These are phyloP conservation scores for Drosophila baimaii DNA, from an alignment of 1,140 invertebrate species.

Conservation along the genomic window DNA sequence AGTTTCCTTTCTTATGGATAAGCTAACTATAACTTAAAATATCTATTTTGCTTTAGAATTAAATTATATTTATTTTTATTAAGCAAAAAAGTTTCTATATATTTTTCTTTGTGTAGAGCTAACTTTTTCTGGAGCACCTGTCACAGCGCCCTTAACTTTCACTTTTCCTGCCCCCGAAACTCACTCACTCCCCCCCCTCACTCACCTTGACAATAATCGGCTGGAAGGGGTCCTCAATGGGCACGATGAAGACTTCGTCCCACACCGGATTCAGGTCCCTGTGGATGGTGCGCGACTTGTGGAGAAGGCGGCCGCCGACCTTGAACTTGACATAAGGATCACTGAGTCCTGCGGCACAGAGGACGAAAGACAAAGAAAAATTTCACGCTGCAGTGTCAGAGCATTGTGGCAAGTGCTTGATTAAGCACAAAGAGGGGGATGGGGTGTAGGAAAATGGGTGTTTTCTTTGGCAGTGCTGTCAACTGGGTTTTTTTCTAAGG, in stretches of 20 bases:
- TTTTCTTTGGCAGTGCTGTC: neutral
- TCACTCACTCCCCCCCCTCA: neutral
- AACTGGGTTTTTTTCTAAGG: neutral
- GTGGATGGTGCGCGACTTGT: constrained; percentile 96
- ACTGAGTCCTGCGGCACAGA: constrained; percentile 90
- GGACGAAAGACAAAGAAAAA: constrained; percentile 55
- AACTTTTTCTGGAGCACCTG: constrained; percentile 9
- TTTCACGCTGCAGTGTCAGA: constrained; percentile 35
- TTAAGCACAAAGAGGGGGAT: constrained; percentile 34
- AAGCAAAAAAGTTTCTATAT: neutral
- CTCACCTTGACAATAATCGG: constrained; percentile 94
- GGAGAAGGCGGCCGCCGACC: constrained; percentile 93
- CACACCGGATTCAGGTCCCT: constrained; percentile 96
- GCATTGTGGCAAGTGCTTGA: constrained; percentile 44
- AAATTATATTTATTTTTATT: neutral
- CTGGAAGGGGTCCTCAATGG: constrained; percentile 96
- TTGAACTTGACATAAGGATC: constrained; percentile 99
- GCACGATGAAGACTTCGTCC: constrained; percentile 97
- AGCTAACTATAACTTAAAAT: no score
- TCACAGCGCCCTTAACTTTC: constrained; percentile 13
- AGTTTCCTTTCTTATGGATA: no score
- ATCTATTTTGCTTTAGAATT: neutral
- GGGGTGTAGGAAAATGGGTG: neutral
- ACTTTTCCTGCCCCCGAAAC: neutral
- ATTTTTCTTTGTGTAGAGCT: neutral